A percentile compares a stretch with the other conserved stretches of the same genome.
These are phyloP conservation scores for Nothoprocta perdicaria DNA, from an alignment of 2,113 vertebrate genomes.

Conservation along the genomic window DNA sequence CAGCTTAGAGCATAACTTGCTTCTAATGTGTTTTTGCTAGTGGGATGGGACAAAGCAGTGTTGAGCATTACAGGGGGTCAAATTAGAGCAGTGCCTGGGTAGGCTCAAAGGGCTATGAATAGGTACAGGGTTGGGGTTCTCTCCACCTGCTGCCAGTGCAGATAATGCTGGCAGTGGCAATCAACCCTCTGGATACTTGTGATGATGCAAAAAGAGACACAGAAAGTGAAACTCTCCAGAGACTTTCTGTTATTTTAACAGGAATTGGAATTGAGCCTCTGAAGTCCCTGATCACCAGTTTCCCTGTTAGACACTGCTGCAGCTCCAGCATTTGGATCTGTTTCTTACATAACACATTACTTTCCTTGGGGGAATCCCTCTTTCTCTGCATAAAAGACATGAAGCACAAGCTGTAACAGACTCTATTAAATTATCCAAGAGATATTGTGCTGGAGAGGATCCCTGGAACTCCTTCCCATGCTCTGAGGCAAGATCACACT, in stretches of 20 bases:
- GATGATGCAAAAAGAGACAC: background rate
- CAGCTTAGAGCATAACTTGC: background rate
- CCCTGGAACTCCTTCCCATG: background rate
- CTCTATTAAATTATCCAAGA: constrained; percentile 44
- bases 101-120: background rate
- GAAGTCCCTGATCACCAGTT: background rate
- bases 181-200: background rate
- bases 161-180: background rate
- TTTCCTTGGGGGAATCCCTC: constrained; percentile 31
- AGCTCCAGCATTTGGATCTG: constrained; percentile 4
- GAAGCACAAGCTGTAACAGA: background rate
- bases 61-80: background rate
- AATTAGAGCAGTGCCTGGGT: background rate
- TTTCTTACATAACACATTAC: constrained; percentile 27
- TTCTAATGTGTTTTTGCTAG: background rate
- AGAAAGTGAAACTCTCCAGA: background rate
- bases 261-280: background rate
- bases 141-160: background rate
- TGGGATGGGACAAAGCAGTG: background rate
- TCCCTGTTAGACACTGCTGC: background rate
- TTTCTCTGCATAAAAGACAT: background rate
- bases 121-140: background rate
- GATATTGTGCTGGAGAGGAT: constrained; percentile 24
- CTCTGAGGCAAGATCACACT: constrained; percentile 12
- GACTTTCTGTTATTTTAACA: background rate